A percentile compares a stretch with the other conserved stretches of the same genome.
Conservation (phyloP, 2,113 vertebrate genomes). For the Grus americana region DNA sequence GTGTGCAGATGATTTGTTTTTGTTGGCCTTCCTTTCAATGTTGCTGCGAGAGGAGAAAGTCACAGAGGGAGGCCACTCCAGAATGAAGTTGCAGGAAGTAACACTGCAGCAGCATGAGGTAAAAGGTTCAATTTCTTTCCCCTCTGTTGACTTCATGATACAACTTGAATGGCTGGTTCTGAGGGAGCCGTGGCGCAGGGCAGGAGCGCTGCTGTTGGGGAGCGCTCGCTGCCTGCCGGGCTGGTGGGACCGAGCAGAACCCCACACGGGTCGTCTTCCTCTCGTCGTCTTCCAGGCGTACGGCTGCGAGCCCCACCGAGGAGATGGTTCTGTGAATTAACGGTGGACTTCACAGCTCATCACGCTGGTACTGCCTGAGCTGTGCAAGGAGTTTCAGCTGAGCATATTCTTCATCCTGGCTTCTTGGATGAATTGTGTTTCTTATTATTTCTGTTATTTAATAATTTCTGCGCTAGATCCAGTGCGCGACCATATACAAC, state of each 20-base stretch:
- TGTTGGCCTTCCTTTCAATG: background rate
- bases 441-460: background rate
- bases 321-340: background rate
- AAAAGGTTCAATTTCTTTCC: background rate
- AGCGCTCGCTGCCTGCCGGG: background rate
- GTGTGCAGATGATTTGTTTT: background rate
- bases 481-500: fast-evolving
- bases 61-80: background rate
- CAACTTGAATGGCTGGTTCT: background rate
- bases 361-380: background rate
- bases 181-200: background rate
- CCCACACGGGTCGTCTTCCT: too few relatives aligned
- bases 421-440: background rate
- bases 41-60: background rate
- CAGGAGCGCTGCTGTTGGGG: background rate
- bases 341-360: background rate
- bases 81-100: background rate
- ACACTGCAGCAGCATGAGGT: background rate
- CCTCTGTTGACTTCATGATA: background rate
- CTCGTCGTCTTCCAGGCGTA: too few relatives aligned
- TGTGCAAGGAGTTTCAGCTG: background rate
- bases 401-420: background rate
- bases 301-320: too few relatives aligned
- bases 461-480: background rate
- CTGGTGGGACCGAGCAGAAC: background rate